phyloP scores from a whole-genome alignment of 2,113 vertebrate genomes.

The Ctenomys sociabilis region DNA sequence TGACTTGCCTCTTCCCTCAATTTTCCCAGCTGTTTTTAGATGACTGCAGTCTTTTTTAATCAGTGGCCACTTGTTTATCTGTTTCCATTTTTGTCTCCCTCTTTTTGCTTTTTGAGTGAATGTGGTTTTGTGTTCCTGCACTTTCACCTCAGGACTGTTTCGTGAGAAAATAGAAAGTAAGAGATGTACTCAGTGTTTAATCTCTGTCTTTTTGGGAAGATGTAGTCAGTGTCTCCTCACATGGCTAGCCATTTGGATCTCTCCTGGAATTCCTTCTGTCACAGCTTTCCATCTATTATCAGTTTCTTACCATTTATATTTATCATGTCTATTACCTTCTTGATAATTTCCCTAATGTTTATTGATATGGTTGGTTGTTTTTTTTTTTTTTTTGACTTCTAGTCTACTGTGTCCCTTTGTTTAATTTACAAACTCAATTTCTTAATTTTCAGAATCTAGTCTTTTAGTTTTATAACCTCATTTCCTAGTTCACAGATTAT shows the following conservation, averaged over 20 bases:
- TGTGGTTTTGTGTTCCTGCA: background rate
- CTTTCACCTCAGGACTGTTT: background rate
- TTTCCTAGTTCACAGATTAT: background rate
- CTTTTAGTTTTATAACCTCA: background rate
- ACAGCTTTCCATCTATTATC: background rate
- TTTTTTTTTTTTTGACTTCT: background rate
- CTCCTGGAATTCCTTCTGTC: background rate
- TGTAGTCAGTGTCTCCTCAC: background rate
- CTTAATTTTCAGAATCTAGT: background rate
- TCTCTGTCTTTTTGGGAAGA: background rate
- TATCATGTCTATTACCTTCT: background rate
- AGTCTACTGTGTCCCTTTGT: background rate
- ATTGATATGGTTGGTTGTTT: background rate
- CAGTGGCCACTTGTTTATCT: background rate
- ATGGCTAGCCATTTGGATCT: background rate
- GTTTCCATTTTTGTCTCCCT: background rate
- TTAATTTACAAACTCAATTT: background rate
- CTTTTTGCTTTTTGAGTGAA: background rate
- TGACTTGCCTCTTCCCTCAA: background rate
- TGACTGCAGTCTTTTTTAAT: background rate
- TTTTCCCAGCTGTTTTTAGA: background rate
- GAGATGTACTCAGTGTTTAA: background rate
- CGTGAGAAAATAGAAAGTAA: slow-evolving; percentile 14
- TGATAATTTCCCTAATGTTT: background rate
- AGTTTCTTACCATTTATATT: background rate